A percentile compares a stretch with the other conserved stretches of the same genome.
Evolutionary conservation across 1,140 invertebrate species (phyloP).

Genomic region (Diplogasteroides magnus): DNA sequence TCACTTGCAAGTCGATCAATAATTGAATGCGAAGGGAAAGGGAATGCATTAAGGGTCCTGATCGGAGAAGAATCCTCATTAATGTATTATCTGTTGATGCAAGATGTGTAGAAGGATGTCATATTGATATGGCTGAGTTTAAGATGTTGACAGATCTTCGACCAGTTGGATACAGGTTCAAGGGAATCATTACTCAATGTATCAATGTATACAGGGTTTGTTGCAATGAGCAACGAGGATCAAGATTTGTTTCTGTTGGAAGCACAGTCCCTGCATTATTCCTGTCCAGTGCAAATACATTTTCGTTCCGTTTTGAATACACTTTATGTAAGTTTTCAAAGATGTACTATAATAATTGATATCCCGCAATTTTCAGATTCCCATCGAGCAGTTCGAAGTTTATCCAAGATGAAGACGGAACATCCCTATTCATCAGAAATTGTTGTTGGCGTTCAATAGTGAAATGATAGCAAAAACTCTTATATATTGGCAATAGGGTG

Average conservation of each 20-base stretch:
- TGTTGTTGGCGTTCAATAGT: no score
- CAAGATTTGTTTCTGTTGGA: neutral
- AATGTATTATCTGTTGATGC: slow-evolving; percentile 9
- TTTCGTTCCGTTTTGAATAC: neutral
- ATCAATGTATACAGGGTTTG: neutral
- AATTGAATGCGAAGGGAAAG: neutral
- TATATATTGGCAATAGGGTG: no score
- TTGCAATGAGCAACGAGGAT: neutral
- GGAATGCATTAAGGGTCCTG: neutral
- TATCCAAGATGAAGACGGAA: no score
- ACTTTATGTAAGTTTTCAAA: neutral
- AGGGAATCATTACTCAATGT: neutral
- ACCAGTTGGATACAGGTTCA: neutral
- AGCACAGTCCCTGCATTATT: neutral
- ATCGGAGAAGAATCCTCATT: slow-evolving; percentile 14
- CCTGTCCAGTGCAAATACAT: neutral
- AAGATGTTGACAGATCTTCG: slow-evolving; percentile 13
- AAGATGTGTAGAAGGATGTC: slow-evolving; percentile 19
- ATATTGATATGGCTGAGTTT: slow-evolving; percentile 12
- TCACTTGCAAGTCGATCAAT: slow-evolving; percentile 1
- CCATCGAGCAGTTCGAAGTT: no score
- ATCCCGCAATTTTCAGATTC: no score
- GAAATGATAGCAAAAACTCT: no score
- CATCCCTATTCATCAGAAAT: no score
- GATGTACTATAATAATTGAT: no score